Percentiles rank a stretch among this genome's conserved stretches.
Evolutionary conservation across 2,797 vertebrate genomes (phyloP).

Genomic region (Pipistrellus kuhlii): DNA sequence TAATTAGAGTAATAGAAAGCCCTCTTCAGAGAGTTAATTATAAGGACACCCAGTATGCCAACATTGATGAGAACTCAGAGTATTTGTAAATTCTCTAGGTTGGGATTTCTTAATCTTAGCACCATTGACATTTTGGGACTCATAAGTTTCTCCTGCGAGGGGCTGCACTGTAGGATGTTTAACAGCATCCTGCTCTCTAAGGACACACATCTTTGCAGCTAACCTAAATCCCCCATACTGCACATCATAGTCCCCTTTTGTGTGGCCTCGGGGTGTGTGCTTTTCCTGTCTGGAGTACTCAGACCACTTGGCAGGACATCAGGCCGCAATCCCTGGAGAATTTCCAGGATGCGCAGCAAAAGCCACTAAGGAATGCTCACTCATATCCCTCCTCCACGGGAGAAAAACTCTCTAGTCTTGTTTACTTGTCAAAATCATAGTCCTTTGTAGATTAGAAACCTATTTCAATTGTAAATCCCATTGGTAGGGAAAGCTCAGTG

Average conservation of each 20-base stretch:
- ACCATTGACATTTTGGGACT: neutral
- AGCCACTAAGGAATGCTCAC: neutral
- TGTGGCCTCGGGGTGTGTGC: neutral
- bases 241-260: neutral
- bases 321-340: neutral
- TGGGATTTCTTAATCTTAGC: neutral
- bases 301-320: neutral
- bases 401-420: neutral
- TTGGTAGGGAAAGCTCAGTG: constrained; percentile 30
- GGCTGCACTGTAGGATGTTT: neutral
- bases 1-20: neutral
- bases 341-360: neutral
- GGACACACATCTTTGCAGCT: neutral
- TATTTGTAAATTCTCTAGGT: neutral
- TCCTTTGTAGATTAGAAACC: constrained; percentile 65
- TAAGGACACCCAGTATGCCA: neutral
- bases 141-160: neutral
- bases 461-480: constrained; percentile 77
- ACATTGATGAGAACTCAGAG: neutral
- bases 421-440: constrained; percentile 61
- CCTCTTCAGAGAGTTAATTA: neutral
- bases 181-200: neutral
- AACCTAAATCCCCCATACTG: neutral
- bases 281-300: neutral
- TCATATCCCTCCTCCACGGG: neutral